Conservation (phyloP, 2,113 vertebrate genomes). For the Suricata suricatta region DNA sequence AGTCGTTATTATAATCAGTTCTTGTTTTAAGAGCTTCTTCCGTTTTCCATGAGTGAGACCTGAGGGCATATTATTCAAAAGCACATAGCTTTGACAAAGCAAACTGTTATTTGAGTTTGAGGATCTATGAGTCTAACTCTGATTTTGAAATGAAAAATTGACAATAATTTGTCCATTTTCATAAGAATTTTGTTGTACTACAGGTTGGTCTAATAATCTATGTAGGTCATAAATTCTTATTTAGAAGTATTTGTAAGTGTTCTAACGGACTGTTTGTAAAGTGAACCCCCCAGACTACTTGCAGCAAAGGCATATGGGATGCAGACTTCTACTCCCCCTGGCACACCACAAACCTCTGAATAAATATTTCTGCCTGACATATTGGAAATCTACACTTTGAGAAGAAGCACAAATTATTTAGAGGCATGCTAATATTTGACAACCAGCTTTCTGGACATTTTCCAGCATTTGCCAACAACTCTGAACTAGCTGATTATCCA, state of each 20-base stretch:
- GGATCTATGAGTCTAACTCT: not conserved
- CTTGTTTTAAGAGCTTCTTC: constrained; percentile 30
- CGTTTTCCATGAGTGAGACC: not conserved
- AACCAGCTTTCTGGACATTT: not conserved
- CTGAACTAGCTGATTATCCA: not conserved
- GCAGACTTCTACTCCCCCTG: not conserved
- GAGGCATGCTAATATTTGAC: not conserved
- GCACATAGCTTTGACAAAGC: not conserved
- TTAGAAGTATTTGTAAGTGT: not conserved
- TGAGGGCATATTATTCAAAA: not conserved
- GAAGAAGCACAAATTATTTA: not conserved
- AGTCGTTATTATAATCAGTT: constrained; percentile 33
- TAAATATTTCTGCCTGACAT: not conserved
- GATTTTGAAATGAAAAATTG: not conserved
- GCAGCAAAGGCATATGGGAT: accelerated
- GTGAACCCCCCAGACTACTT: not conserved
- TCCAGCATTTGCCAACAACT: not conserved
- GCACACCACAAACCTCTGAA: not conserved
- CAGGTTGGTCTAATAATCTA: not conserved
- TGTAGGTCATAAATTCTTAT: not conserved
- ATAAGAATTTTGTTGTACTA: not conserved
- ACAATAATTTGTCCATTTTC: not conserved
- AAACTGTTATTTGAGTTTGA: not conserved
- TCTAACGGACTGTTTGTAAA: not conserved
- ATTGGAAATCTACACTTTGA: not conserved